A percentile compares a stretch with the other conserved stretches of the same genome.
Evolutionary conservation across 2,797 vertebrate genomes (phyloP).

Genomic region (Ptychobarbus kaznakovi): DNA sequence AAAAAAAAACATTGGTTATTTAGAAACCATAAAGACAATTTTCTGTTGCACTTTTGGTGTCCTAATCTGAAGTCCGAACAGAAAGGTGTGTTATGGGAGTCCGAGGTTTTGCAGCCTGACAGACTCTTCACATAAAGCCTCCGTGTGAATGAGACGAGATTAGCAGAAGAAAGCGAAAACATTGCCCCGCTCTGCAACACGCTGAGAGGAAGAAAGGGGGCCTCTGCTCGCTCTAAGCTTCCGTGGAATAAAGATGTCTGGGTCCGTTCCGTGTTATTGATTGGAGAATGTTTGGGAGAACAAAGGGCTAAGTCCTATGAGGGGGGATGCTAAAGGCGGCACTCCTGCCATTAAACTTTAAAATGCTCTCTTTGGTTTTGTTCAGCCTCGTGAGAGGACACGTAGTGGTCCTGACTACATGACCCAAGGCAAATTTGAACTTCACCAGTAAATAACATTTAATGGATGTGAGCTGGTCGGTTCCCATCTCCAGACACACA

Average conservation of each 20-base stretch:
- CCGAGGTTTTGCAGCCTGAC: conserved; percentile 20
- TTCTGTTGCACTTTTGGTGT: background rate
- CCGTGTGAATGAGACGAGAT: conserved; percentile 64
- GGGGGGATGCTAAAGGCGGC: conserved; percentile 65
- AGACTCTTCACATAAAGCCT: conserved; percentile 49
- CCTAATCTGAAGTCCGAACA: conserved; percentile 36
- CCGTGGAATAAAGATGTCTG: conserved; percentile 74
- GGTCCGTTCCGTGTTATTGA: conserved; percentile 69
- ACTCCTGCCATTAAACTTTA: conserved; percentile 72
- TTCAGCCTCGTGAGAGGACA: conserved; percentile 63
- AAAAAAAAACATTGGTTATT: background rate
- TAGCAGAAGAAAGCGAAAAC: conserved; percentile 62
- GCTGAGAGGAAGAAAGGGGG: conserved; percentile 55
- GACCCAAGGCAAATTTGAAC: conserved; percentile 68
- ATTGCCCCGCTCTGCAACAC: conserved; percentile 61
- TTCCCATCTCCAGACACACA: conserved; percentile 71
- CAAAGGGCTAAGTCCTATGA: conserved; percentile 72
- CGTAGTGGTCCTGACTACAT: conserved; percentile 58
- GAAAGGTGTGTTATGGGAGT: conserved; percentile 32
- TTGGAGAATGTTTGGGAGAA: conserved; percentile 67
- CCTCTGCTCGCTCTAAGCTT: conserved; percentile 61
- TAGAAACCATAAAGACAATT: background rate
- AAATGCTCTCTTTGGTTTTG: conserved; percentile 62
- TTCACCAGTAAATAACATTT: conserved; percentile 66
- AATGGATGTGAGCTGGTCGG: conserved; percentile 71